Base-by-base conservation (phyloP, 1,140 invertebrate genomes). In the Pseudomyrmex cubaensis region DNA sequence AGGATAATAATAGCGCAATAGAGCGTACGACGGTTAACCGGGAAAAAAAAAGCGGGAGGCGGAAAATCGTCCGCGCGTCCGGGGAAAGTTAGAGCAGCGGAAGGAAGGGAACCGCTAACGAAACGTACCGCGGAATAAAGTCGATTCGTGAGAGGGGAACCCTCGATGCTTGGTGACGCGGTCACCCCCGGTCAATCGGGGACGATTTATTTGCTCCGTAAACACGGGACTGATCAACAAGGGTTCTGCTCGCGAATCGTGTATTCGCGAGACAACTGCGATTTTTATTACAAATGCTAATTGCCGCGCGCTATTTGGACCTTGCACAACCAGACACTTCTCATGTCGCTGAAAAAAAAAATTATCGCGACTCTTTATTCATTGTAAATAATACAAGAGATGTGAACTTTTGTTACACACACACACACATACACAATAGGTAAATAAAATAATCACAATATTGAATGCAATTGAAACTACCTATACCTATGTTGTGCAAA, bases 1-100 rank as follows among this genome's bases (percentile, higher is more conserved):
- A 22, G 86, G 82, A 88, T 88, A 88, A 88, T 88, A 88, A 88
- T 88, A 88, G 85, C 84, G 82, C 86, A 75, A 88, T 89, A 89
- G 87, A 74, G 83, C 67, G 57, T 61, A 57, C 78, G 73, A 88
- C 85, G 83, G 78, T 84, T 85, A 88, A 85, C 66, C 69, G 69
- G 57, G 20, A 20, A 44, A 62, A 46, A 73, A 75, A 59, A 63
- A 20, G 25, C 12, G 50, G n/a, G 25, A 10, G 57, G 25, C 48
- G 52, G 35, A 20, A 5, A 25, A 52, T 64, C 22, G 25, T 67
- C 66, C 54, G 56, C 57, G 85, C 20, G 56, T 15, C 62, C 59
- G 63, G 35, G 35, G 35, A 35, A 35, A 35, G 35, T 35, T 35
- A 35, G 35, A 35, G 35, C 35, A 35, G 35, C 35, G 35, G 35